Base-by-base conservation (phyloP, 2,888 invertebrate genomes). In the Leptodirus hochenwartii region DNA sequence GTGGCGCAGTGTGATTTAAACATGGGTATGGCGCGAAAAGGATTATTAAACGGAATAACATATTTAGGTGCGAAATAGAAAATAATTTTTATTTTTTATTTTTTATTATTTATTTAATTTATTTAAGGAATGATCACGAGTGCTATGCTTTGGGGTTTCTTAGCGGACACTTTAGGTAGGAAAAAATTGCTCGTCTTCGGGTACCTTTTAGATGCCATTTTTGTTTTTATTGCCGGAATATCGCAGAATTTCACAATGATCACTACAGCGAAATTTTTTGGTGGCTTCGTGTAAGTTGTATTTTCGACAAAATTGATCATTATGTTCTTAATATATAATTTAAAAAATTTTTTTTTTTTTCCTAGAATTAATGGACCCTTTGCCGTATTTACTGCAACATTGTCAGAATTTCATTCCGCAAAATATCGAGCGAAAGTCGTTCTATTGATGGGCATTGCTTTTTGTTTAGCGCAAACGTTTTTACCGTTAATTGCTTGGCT, bases 71-170 rank as follows among this genome's bases (percentile, higher is more conserved):
- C 41, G 26, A 22, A 31, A 28, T 35, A 20, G 10, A 27, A 26
- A 31, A 16, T 17, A 10, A 2, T 25, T 10, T 15, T 8, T 17
- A 16, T 22, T 26, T 3, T 24, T 9, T 4, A 25, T 10, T 3
- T 30, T 22, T 22, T 24, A 23, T 23, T 15, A 31, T n/a, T 14
- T 25, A 8, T 17, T n/a, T n/a, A 15, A 25, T 31, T 37, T 16
- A 31, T 44, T 47, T 1, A 46, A 78, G 81, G 78, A 13, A 81
- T 81, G 77, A 70, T 76, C 39, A 59, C 66, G 1, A 76, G 78
- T 22, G 74, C 75, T 1, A 62, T 77, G 47, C 37, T 77, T 3
- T 82, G 82, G 82, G 81, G 81, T 1, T 78, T 71, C 45, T 50
- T 80, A 4, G 73, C 78, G 1, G 81, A 81, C 46, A 72, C 73